These are phyloP conservation scores for Urocyon cinereoargenteus DNA, from an alignment of 2,797 vertebrate genomes.

Conservation along the genomic window DNA sequence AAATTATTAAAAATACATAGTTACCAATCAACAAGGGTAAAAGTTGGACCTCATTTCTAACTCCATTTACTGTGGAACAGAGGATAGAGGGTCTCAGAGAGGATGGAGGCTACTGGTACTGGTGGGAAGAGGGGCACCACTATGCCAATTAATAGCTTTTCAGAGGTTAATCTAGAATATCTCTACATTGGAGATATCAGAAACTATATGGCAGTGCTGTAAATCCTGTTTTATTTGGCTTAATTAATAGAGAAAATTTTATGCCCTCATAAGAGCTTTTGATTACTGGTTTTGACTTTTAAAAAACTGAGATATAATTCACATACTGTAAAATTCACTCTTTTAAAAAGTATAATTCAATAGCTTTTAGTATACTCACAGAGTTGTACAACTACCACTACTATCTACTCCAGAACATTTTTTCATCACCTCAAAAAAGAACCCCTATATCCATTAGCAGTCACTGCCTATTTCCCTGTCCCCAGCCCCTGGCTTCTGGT, in stretches of 20 bases:
- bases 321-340: background rate
- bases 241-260: background rate
- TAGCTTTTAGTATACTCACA: background rate
- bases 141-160: background rate
- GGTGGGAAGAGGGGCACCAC: too few relatives aligned
- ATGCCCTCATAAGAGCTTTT: background rate
- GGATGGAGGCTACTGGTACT: background rate
- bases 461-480: background rate
- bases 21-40: too few relatives aligned
- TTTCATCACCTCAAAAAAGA: background rate
- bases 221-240: background rate
- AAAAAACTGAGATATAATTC: background rate
- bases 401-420: background rate
- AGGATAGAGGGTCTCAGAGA: background rate
- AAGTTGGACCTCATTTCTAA: background rate
- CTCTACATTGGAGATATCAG: accelerated
- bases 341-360: background rate
- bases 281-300: background rate
- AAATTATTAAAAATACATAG: background rate
- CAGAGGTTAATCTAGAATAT: background rate
- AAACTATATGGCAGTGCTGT: background rate
- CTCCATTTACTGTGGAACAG: background rate
- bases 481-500: background rate
- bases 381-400: background rate
- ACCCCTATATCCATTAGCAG: background rate